Evolutionary conservation across 1,140 invertebrate species (phyloP).

Genomic region (Paracyclopina nana): DNA sequence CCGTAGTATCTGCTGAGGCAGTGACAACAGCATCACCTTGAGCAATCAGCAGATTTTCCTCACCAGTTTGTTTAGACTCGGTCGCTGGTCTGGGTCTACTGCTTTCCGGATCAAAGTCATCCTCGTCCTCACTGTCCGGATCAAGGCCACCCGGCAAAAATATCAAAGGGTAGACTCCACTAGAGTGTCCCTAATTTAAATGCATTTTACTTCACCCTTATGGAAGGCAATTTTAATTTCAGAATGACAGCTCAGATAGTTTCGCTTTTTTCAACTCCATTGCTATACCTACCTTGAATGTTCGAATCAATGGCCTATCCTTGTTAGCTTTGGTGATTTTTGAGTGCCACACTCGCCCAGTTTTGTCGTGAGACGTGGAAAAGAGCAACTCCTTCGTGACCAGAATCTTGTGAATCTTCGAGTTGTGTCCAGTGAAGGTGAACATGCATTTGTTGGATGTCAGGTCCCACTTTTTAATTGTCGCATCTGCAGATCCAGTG

Average conservation of each 20-base stretch:
- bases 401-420: conserved; percentile 21
- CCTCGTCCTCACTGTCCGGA: background rate
- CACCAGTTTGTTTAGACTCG: conserved; percentile 26
- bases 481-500: conserved; percentile 33
- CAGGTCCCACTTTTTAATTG: conserved; percentile 36
- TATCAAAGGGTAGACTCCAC: conserved; percentile 31
- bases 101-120: too few species aligned
- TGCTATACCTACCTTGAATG: conserved; percentile 30
- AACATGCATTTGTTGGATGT: conserved; percentile 30
- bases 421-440: conserved; percentile 25
- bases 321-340: conserved; percentile 13
- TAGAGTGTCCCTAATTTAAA: background rate
- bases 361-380: conserved; percentile 33
- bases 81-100: too few species aligned
- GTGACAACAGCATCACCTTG: conserved; percentile 30
- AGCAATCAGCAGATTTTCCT: conserved; percentile 1
- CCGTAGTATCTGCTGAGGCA: conserved; percentile 31
- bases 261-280: background rate
- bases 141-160: conserved; percentile 26
- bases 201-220: too few species aligned
- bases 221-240: too few species aligned
- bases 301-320: conserved; percentile 19
- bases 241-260: background rate
- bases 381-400: conserved; percentile 34
- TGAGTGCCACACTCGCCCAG: conserved; percentile 31